These are phyloP conservation scores for Aratinga solstitialis DNA, from an alignment of 2,797 vertebrate species.

Conservation along the genomic window DNA sequence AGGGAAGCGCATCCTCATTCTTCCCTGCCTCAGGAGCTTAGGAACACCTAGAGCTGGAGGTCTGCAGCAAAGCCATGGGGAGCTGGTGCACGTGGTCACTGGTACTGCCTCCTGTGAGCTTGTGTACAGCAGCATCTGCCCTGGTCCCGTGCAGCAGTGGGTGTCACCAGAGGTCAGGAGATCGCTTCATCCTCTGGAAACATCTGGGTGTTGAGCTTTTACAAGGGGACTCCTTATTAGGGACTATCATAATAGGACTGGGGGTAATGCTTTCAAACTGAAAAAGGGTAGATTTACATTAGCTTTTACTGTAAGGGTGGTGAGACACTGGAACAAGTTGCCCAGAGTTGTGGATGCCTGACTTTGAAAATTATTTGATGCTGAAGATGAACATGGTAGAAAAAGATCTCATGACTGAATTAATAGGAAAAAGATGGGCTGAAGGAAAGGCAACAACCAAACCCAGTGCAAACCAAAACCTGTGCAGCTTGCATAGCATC, in stretches of 20 bases:
- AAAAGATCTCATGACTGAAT: background rate
- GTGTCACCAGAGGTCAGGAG: too few species aligned
- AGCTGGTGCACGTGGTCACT: background rate
- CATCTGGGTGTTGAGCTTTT: background rate
- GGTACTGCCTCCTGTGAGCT: background rate
- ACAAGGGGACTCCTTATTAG: background rate
- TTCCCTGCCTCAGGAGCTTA: background rate
- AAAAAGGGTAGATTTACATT: background rate
- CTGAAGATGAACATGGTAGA: background rate
- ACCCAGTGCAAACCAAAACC: background rate
- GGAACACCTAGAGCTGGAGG: background rate
- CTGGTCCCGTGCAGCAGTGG: background rate
- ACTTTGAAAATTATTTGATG: background rate
- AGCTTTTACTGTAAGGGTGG: background rate
- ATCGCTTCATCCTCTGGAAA: background rate
- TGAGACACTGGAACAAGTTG: background rate
- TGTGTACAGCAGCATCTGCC: background rate
- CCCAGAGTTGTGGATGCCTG: background rate
- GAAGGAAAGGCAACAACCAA: background rate
- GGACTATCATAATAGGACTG: background rate
- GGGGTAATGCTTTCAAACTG: background rate
- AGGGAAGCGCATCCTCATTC: background rate
- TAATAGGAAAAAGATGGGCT: background rate
- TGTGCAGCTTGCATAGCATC: background rate
- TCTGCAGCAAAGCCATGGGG: background rate